These are phyloP conservation scores for Agrochola macilenta DNA, from an alignment of 2,888 invertebrate species.

Conservation along the genomic window DNA sequence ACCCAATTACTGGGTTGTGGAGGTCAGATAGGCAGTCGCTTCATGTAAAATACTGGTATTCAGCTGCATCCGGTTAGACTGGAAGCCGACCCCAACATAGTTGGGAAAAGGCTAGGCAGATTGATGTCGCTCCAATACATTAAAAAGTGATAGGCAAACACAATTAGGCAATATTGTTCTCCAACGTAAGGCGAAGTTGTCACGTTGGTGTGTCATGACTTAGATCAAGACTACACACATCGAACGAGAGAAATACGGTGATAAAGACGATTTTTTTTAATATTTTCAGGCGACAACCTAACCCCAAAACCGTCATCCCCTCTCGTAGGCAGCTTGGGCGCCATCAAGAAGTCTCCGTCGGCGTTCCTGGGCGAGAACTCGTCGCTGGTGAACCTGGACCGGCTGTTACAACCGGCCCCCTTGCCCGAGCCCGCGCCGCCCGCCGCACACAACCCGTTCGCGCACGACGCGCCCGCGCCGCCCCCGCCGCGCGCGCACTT, in stretches of 20 bases:
- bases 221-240: neutral
- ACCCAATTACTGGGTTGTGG: too few relatives aligned
- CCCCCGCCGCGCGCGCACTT: conserved; percentile 44
- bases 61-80: too few relatives aligned
- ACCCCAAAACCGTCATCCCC: conserved; percentile 90
- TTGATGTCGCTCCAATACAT: neutral
- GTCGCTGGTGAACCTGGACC: conserved; percentile 98
- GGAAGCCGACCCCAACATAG: too few relatives aligned
- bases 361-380: conserved; percentile 99
- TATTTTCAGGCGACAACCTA: conserved; percentile 83
- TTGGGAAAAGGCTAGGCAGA: too few relatives aligned
- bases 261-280: neutral
- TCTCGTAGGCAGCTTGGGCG: conserved; percentile 82
- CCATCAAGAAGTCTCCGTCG: conserved; percentile 97
- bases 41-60: too few relatives aligned
- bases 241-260: neutral
- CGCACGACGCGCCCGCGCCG: conserved; percentile 59
- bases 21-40: too few relatives aligned
- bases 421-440: conserved; percentile 54
- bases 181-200: neutral
- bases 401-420: conserved; percentile 92
- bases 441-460: conserved; percentile 71
- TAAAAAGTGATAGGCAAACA: neutral
- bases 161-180: neutral
- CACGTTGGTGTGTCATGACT: neutral